A percentile compares a stretch with the other conserved stretches of the same genome.
These are phyloP conservation scores for Philotrypesis tridentata DNA, from an alignment of 1,140 invertebrate genomes.

Conservation along the genomic window DNA sequence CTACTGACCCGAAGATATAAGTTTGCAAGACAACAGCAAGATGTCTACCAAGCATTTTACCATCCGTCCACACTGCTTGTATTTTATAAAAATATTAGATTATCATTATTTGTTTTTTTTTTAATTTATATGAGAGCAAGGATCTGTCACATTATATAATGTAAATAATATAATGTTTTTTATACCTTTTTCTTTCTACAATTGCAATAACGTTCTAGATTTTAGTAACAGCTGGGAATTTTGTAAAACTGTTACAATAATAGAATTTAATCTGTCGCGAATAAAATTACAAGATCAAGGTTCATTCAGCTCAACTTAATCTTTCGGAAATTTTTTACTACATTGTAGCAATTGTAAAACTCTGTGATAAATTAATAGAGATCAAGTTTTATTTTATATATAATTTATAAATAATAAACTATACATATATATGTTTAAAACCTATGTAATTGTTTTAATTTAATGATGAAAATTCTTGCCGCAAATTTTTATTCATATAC, in stretches of 20 bases:
- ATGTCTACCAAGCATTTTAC: background rate
- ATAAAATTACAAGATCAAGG: background rate
- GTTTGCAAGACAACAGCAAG: background rate
- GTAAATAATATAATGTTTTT: background rate
- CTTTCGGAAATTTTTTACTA: background rate
- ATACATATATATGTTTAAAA: too few relatives aligned
- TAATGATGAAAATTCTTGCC: too few relatives aligned
- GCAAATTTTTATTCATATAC: too few relatives aligned
- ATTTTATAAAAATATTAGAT: background rate
- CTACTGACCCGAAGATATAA: constrained; percentile 76
- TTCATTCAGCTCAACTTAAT: too few relatives aligned
- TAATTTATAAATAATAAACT: background rate
- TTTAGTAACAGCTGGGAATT: too few relatives aligned
- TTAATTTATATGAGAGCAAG: background rate
- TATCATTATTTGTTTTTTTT: constrained; percentile 7
- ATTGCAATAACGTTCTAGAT: too few relatives aligned
- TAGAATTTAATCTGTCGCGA: background rate
- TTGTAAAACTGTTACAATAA: too few relatives aligned
- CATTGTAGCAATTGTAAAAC: background rate
- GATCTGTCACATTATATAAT: background rate
- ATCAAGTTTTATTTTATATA: background rate
- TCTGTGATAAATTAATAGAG: background rate
- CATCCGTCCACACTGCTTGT: background rate
- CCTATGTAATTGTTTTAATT: too few relatives aligned
- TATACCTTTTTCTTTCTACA: background rate